A percentile compares a stretch with the other conserved stretches of the same genome.
phyloP scores from a whole-genome alignment of 2,888 invertebrate species.

The Unio pictorum region DNA sequence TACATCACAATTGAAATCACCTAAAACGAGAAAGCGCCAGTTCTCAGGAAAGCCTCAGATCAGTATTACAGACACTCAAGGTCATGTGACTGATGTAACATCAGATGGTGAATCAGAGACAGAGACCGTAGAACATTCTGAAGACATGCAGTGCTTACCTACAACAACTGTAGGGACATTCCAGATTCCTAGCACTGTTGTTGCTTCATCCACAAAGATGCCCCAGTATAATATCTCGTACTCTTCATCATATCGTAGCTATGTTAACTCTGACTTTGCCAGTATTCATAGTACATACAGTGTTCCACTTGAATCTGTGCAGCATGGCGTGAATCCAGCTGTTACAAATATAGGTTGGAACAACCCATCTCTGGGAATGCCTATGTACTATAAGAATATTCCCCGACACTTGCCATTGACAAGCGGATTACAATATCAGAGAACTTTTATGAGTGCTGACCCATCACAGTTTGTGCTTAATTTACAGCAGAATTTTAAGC shows the following conservation, averaged over 20 bases:
- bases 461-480: constrained; percentile 10
- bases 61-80: constrained; percentile 91
- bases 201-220: constrained; percentile 8
- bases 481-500: constrained; percentile 10
- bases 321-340: constrained; percentile 20
- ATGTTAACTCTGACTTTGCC: constrained; percentile 52
- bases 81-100: constrained; percentile 73
- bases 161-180: constrained; percentile 20
- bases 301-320: constrained; percentile 14
- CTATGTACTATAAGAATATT: constrained; percentile 23
- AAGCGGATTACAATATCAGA: neutral
- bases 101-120: constrained; percentile 43
- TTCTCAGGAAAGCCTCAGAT: constrained; percentile 82
- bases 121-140: constrained; percentile 31
- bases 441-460: no score
- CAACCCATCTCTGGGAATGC: constrained; percentile 27
- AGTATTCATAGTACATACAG: constrained; percentile 42
- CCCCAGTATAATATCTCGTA: constrained; percentile 24
- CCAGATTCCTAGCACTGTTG: constrained; percentile 13
- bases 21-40: constrained; percentile 22
- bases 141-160: constrained; percentile 5
- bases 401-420: neutral
- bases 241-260: constrained; percentile 24
- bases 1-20: constrained; percentile 1
- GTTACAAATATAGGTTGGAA: constrained; percentile 29